Percentiles rank a stretch among this genome's conserved stretches.
These are phyloP conservation scores for Crenichthys baileyi DNA, from an alignment of 2,797 vertebrate genomes.

Conservation along the genomic window DNA sequence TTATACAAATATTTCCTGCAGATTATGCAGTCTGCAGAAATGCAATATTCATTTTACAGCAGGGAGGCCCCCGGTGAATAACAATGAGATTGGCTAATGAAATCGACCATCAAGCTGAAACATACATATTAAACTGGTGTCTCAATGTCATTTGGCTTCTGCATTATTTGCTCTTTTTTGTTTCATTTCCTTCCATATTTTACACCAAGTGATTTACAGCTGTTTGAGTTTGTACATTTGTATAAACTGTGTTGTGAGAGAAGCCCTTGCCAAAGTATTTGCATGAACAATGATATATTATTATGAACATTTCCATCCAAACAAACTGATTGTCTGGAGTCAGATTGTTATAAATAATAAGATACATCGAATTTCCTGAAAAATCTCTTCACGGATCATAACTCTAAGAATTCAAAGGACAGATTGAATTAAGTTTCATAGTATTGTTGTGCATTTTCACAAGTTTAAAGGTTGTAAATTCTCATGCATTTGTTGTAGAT, in stretches of 20 bases:
- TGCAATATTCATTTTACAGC: conserved; percentile 92
- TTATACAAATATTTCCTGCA: conserved; percentile 36
- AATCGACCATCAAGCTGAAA: conserved; percentile 93
- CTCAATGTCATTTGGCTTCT: conserved; percentile 85
- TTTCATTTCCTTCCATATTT: conserved; percentile 73
- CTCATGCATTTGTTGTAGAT: not conserved
- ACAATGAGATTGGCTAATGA: conserved; percentile 95
- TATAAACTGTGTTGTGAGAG: conserved; percentile 42
- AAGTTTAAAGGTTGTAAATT: not conserved
- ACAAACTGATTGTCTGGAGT: conserved; percentile 41
- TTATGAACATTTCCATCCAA: conserved; percentile 48
- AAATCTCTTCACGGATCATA: conserved; percentile 7
- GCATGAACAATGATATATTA: conserved; percentile 35
- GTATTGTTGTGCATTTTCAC: not conserved
- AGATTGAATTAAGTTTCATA: not conserved
- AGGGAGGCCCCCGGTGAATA: conserved; percentile 92
- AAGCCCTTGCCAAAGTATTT: conserved; percentile 56
- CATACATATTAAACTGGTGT: conserved; percentile 90
- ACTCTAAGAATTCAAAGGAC: not conserved
- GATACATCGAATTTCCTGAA: conserved; percentile 16
- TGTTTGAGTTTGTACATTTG: conserved; percentile 36
- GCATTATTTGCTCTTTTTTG: conserved; percentile 82
- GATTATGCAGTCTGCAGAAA: conserved; percentile 81
- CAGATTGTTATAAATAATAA: conserved; percentile 37
- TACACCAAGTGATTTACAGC: conserved; percentile 56